Conservation (phyloP, 2,113 vertebrate genomes). For the Crotalus helleri region DNA sequence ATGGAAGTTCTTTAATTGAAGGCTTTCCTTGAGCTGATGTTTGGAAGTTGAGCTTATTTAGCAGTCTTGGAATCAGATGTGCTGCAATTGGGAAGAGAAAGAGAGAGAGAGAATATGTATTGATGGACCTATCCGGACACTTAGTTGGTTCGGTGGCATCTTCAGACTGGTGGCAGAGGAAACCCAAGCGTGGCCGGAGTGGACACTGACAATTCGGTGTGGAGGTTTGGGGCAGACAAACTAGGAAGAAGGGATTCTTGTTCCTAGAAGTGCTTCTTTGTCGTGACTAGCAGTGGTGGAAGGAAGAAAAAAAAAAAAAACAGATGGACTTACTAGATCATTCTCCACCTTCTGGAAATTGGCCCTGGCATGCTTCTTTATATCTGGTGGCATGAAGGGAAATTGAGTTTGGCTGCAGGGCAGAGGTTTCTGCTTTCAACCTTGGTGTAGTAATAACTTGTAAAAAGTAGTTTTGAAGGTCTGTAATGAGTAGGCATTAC, state of each 20-base stretch:
- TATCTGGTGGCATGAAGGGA: constrained; percentile 31
- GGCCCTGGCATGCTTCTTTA: neutral
- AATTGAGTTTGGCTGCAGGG: constrained; percentile 22
- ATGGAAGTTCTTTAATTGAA: constrained; percentile 62
- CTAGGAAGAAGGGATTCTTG: constrained; percentile 5
- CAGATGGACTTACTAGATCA: constrained; percentile 9
- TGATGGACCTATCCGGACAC: neutral
- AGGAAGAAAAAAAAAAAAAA: neutral
- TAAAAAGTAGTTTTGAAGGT: constrained; percentile 35
- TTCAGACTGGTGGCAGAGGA: constrained; percentile 37
- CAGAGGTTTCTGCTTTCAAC: constrained; percentile 1
- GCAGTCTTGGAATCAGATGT: constrained; percentile 36
- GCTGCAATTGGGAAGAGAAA: constrained; percentile 9
- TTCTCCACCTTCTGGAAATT: neutral
- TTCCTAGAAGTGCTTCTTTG: neutral
- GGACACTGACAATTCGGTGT: constrained; percentile 12
- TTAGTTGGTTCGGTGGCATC: constrained; percentile 12
- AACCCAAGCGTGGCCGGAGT: constrained; percentile 8
- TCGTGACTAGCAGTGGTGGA: neutral
- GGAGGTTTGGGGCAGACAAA: constrained; percentile 41
- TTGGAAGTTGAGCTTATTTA: constrained; percentile 51
- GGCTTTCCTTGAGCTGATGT: constrained; percentile 49
- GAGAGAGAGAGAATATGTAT: neutral
- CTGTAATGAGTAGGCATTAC: neutral
- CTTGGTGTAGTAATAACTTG: constrained; percentile 30